Evolutionary conservation across 2,113 vertebrate genomes (phyloP), one percentile per base, ranked within the genome.

Genomic region (Plestiodon gilberti): DNA sequence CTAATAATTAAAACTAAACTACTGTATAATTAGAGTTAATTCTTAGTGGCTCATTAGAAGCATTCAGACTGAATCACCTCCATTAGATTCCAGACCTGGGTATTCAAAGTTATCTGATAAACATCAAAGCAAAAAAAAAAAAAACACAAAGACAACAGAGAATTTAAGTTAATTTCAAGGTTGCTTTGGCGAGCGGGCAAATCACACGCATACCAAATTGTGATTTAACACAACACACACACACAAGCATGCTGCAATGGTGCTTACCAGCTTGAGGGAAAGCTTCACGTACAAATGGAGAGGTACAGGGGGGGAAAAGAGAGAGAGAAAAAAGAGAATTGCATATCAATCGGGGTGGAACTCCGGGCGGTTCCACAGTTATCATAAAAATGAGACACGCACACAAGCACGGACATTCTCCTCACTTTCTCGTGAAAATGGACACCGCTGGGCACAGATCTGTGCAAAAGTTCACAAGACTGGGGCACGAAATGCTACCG

Each of bases 201-300:
- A 4, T 65, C 57, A 62, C 28, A 90, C 85, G 84, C 81, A 90
- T 6, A 77, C 57, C 76, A 84, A 94, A 82, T 77, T 78, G 95
- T 74, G 88, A 88, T 93, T 87, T 91, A 83, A 90, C 92, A 76
- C 76, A 2, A 77, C 23, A 35, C n/a, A 61, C 22, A 61, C 40
- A 28, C 7, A 93, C 93, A 97, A 95, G 96, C 98, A 97, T 95
- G 96, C 96, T 90, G 84, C 82, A 92, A 92, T 97, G 94, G 97
- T 99, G 98, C 99, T 99, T 99, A 99, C 99, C 99, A 99, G 97
- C 98, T 99, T 99, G 97, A 99, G 98, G 98, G 99, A 99, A 97
- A 99, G 99, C 98, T 99, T 99, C 98, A 95, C 90, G 96, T 93
- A 93, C 95, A 94, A 95, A 95, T 92, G 96, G 91, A 97, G 96